Percentiles rank a stretch among this genome's conserved stretches.
Evolutionary conservation across 2,113 vertebrate genomes (phyloP).

Genomic region (Elephantulus edwardii): DNA sequence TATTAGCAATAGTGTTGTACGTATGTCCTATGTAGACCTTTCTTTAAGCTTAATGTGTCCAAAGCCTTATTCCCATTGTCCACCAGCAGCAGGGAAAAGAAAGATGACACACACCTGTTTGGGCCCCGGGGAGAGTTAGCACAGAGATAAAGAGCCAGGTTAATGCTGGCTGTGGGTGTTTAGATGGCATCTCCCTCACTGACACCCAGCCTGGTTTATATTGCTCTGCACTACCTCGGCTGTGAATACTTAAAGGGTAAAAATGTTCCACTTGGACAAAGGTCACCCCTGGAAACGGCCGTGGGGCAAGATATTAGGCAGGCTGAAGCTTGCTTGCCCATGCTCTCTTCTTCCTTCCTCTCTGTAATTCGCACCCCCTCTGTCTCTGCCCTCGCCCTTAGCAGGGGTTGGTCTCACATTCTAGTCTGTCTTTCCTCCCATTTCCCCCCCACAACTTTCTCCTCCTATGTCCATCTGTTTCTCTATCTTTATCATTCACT

Average conservation of each 20-base stretch:
- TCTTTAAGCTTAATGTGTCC: not conserved
- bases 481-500: not conserved
- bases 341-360: not conserved
- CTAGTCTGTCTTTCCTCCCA: not conserved
- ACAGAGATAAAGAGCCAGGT: not conserved
- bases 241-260: not conserved
- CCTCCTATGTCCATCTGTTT: not conserved
- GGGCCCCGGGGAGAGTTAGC: not conserved
- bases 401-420: not conserved
- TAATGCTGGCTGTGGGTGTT: not conserved
- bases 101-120: not conserved
- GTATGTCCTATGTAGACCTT: not conserved
- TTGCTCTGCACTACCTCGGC: not conserved
- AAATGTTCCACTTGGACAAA: not conserved
- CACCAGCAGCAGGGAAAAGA: not conserved
- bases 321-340: not conserved
- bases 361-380: too few relatives aligned
- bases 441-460: not conserved
- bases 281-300: not conserved
- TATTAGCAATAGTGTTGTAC: not conserved
- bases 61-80: not conserved
- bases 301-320: not conserved
- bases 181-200: not conserved
- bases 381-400: too few relatives aligned
- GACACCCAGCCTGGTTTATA: not conserved